phyloP scores from a whole-genome alignment of 2,888 invertebrate species.

The Melanargia galathea region DNA sequence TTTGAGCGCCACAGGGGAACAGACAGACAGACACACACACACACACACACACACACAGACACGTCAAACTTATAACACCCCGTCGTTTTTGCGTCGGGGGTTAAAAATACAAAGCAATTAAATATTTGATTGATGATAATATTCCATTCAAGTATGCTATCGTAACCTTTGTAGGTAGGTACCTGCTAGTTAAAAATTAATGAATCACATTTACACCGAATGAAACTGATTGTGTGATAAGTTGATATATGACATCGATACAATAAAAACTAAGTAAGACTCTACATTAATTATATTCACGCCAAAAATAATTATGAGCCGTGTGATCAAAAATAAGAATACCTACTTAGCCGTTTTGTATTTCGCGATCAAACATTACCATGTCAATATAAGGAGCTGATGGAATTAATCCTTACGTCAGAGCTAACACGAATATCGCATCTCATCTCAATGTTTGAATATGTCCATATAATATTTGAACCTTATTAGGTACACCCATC shows the following conservation, averaged over 20 bases:
- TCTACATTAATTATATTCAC: neutral
- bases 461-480: no score
- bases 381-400: conserved; percentile 19
- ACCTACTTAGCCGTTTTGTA: conserved; percentile 15
- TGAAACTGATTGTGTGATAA: neutral
- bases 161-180: no score
- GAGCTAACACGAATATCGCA: conserved; percentile 17
- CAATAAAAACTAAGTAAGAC: neutral
- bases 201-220: conserved; percentile 2
- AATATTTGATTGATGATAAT: no score
- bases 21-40: no score
- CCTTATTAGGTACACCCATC: neutral
- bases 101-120: no score
- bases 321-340: conserved; percentile 17
- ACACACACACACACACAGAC: no score
- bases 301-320: neutral
- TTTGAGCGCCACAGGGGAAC: no score
- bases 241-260: neutral
- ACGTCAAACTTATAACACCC: no score
- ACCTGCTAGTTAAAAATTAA: neutral
- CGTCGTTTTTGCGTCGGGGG: no score
- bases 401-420: conserved; percentile 22
- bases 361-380: conserved; percentile 20
- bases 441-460: conserved; percentile 12
- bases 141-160: no score